Evolutionary conservation across 2,888 invertebrate species (phyloP).

Genomic region (Fissipunctia ypsillon): DNA sequence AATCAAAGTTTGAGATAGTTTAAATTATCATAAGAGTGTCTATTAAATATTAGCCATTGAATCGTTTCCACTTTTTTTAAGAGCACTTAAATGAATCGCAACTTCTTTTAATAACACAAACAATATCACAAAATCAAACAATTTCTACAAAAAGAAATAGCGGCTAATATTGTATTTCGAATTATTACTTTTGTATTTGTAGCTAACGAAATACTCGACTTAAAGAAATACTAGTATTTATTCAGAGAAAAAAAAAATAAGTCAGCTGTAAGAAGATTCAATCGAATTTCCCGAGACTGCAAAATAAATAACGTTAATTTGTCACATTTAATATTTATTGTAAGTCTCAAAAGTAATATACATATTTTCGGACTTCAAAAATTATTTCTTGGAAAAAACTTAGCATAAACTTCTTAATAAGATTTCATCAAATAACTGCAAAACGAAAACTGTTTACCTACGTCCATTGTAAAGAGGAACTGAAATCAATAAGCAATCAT

Average conservation of each 20-base stretch:
- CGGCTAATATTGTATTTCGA: background rate
- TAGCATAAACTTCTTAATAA: background rate
- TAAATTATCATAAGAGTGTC: background rate
- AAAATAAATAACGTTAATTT: background rate
- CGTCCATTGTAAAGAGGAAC: background rate
- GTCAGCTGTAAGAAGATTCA: background rate
- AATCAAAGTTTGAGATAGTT: background rate
- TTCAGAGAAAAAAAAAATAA: background rate
- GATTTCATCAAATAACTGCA: background rate
- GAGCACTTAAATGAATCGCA: background rate
- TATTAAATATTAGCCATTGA: background rate
- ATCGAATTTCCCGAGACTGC: background rate
- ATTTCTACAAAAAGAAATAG: background rate
- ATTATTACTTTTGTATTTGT: background rate
- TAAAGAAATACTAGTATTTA: background rate
- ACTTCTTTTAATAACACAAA: background rate
- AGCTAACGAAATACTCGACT: background rate
- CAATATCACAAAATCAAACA: background rate
- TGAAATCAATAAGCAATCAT: background rate
- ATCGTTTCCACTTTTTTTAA: background rate
- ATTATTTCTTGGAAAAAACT: background rate
- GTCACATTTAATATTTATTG: background rate
- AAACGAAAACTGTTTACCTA: background rate
- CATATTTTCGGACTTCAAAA: background rate
- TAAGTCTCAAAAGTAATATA: background rate